Percentiles rank a stretch among this genome's conserved stretches.
Evolutionary conservation across 2,797 vertebrate genomes (phyloP).

Genomic region (Chaetophractus vellerosus): DNA sequence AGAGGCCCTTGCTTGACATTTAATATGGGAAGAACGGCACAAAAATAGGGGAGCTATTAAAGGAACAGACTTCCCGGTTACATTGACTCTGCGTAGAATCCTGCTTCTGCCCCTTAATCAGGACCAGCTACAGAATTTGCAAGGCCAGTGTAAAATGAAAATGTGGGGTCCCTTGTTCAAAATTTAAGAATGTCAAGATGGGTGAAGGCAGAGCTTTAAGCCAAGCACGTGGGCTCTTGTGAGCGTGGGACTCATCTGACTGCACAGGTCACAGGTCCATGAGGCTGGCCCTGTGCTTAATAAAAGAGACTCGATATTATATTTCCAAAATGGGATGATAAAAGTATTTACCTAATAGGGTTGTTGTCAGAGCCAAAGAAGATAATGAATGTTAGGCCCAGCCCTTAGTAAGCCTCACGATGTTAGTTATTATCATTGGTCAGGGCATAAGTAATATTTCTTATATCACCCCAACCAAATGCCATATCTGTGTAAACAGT

Average conservation of each 20-base stretch:
- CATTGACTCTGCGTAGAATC: fast-evolving
- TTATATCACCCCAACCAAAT: not conserved
- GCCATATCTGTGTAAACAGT: slow-evolving; percentile 5
- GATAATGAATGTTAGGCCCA: not conserved
- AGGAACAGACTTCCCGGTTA: not conserved
- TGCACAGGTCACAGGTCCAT: not conserved
- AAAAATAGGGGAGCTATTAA: fast-evolving
- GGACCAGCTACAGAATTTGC: not conserved
- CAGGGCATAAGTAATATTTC: not conserved
- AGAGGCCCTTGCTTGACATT: not conserved
- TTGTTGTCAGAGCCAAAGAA: not conserved
- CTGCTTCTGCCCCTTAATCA: not conserved
- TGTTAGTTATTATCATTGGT: not conserved
- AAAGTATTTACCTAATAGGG: not conserved
- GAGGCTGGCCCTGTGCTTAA: not conserved
- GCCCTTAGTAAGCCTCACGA: not conserved
- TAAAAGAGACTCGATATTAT: not conserved
- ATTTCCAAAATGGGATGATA: slow-evolving; percentile 25
- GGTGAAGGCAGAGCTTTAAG: not conserved
- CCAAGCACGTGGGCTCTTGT: not conserved
- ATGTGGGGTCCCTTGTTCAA: not conserved
- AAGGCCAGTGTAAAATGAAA: not conserved
- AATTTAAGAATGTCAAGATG: slow-evolving; percentile 25
- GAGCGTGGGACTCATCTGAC: not conserved
- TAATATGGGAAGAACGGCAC: not conserved